Base-by-base conservation (phyloP, 1,140 invertebrate genomes). In the Zelostemma sp. region DNA sequence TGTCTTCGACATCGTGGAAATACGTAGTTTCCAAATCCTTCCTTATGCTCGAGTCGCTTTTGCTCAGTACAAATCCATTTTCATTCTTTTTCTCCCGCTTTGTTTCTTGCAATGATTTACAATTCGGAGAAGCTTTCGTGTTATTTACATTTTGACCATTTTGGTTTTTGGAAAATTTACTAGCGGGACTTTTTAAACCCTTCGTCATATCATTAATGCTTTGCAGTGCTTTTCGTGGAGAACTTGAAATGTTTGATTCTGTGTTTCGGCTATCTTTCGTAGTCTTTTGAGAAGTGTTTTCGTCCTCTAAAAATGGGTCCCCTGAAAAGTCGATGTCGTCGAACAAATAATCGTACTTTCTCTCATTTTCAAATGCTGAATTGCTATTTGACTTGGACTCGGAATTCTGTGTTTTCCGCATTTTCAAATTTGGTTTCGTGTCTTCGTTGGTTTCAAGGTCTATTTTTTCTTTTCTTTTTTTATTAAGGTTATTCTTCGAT, bases 401-500 rank as follows among this genome's bases (percentile, higher is more conserved):
- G 25, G 3, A 8, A 28, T 28, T 28, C n/a, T 28, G 25, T 28
- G 8, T 28, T 28, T 28, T 28, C 25, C 8, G 3, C 25, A 28
- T 28, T 28, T 28, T 28, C 8, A 8, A 8, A 28, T 8, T 28
- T 4, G 3, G 25, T 8, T 28, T 28, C 3, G 25, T 28, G 8
- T 28, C 25, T 28, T 28, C 25, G 25, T 8, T 28, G 25, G 8
- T 28, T 28, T 28, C 25, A 28, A 8, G 25, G 3, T 28, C 25
- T 3, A 28, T 28, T 8, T 28, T 28, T 28, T 28, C 25, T 28
- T 28, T 28, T 28, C 25, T 28, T 28, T 8, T 28, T n/a, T 62
- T 69, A 75, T 67, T 63, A 50, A 70, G 61, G 59, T 33, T 56
- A n/a, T n/a, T n/a, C n/a, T n/a, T n/a, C n/a, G n/a, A n/a, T n/a